Conservation (phyloP, 2,113 vertebrate genomes). For the Mionectes macconnelli region DNA sequence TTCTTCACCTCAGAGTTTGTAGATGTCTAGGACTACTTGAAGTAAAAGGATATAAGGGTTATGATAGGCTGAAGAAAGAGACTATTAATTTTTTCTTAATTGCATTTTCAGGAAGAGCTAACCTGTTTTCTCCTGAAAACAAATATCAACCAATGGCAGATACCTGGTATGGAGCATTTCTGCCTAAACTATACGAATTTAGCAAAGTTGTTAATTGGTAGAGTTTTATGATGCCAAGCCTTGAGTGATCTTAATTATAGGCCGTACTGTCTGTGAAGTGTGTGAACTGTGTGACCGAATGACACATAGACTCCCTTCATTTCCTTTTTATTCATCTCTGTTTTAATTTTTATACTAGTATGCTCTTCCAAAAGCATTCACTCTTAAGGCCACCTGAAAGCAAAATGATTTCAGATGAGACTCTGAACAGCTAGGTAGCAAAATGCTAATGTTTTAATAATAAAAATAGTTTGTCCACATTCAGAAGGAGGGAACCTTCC, state of each 20-base stretch:
- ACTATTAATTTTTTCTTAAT: not conserved
- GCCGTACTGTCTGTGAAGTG: not conserved
- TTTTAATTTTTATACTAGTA: not conserved
- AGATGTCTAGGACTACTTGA: not conserved
- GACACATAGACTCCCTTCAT: not conserved
- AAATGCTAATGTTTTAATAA: not conserved
- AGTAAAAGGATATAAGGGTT: not conserved
- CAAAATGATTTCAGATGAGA: not conserved
- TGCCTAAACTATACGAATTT: not conserved
- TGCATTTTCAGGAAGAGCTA: not conserved
- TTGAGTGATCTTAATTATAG: not conserved
- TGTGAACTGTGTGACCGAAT: not conserved
- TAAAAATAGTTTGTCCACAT: not conserved
- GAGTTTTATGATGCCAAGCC: not conserved
- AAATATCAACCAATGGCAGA: not conserved
- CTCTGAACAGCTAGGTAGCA: not conserved
- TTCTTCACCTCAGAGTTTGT: not conserved
- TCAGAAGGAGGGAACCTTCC: not conserved
- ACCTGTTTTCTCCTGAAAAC: not conserved
- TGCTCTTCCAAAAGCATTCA: not conserved
- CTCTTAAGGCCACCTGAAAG: not conserved
- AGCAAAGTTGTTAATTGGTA: not conserved
- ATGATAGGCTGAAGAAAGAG: not conserved
- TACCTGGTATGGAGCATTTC: not conserved
- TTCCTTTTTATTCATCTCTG: not conserved